Base-by-base conservation (phyloP, 2,888 invertebrate species). In the Cheilosia scutellata region DNA sequence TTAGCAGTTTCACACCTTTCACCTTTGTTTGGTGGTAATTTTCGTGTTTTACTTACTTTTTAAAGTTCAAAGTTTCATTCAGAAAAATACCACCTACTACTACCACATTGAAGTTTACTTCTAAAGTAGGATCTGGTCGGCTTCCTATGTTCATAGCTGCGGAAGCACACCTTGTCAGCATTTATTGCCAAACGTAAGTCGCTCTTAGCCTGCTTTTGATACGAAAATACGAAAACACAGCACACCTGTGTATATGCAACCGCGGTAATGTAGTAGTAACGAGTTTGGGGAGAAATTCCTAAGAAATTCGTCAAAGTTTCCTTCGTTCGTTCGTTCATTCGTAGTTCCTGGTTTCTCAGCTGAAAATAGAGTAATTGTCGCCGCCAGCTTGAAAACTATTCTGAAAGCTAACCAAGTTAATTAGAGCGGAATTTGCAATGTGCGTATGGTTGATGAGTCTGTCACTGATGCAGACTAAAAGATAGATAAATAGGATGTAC, bases 331-430 rank as follows among this genome's bases (percentile, higher is more conserved):
- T 13, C 25, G 6, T 49, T 63, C 11, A 13, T 44, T 44, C 5
- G 13, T 13, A 47, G 47, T 62, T 70, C 20, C 16, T 57, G 27
- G 57, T 33, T 77, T 42, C 5, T 51, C 70, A 33, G 13, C 33
- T 47, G 27, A 55, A 65, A 65, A 55, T 49, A 33, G 55, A 78
- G 62, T 63, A 78, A 70, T 71, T 71, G 71, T 65, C 71, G 72
- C 71, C 47, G 29, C 40, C 57, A 79, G 78, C 71, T 63, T 16
- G 70, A 20, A 71, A 71, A 63, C 70, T 70, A 55, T 60, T 63
- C 62, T 70, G 44, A 9, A 70, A 71, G 70, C 58, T 65, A 68
- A 57, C 63, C 51, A 57, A 71, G 78, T 71, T 79, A 79, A 79
- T 79, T 79, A 79, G 71, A 63, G 72, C 49, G 44, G 75, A 76